Evolutionary conservation across 2,797 vertebrate genomes (phyloP).

Genomic region (Semotilus atromaculatus): DNA sequence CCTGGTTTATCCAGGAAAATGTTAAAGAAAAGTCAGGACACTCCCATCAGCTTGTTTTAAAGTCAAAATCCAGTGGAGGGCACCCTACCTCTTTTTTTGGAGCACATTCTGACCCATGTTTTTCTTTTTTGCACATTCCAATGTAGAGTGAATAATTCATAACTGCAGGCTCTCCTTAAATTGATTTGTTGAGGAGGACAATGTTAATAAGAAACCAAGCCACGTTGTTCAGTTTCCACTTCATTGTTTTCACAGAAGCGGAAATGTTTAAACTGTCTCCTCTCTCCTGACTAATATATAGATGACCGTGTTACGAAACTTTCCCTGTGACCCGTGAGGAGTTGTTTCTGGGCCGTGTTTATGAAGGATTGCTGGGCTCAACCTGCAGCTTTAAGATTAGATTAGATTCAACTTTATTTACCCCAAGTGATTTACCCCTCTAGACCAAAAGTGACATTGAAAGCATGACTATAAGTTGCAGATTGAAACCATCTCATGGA

Average conservation of each 20-base stretch:
- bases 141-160: conserved; percentile 56
- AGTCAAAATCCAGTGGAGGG: conserved; percentile 68
- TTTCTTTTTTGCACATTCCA: conserved; percentile 32
- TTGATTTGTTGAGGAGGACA: conserved; percentile 15
- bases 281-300: neutral
- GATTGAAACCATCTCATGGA: neutral
- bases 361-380: neutral
- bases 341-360: conserved; percentile 2
- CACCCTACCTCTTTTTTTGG: neutral
- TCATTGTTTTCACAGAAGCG: conserved; percentile 22
- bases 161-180: conserved; percentile 46
- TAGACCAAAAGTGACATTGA: conserved; percentile 14
- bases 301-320: conserved; percentile 15
- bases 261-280: neutral
- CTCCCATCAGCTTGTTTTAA: neutral
- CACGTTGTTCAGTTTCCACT: conserved; percentile 30
- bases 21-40: neutral
- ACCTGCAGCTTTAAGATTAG: conserved; percentile 7
- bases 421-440: conserved; percentile 18
- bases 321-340: conserved; percentile 2
- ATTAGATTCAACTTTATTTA: neutral
- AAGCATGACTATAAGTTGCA: neutral
- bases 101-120: neutral
- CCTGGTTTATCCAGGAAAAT: conserved; percentile 1
- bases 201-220: conserved; percentile 31